Evolutionary conservation across 2,113 vertebrate species (phyloP), one percentile per base, ranked within the genome.

Genomic region (Spilogale gracilis): DNA sequence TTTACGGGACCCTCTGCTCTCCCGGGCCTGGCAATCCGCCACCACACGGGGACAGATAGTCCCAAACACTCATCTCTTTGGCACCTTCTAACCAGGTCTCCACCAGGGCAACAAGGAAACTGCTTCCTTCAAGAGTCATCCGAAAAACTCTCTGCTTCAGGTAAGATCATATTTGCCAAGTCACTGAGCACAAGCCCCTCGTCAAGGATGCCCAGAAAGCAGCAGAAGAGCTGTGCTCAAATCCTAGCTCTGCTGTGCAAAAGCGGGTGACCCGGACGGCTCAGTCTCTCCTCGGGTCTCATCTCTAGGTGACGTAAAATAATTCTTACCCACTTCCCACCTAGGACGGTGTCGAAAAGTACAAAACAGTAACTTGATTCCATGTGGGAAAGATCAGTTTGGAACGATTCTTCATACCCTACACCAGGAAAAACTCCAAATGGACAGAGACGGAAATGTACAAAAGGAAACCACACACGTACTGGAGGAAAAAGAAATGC

Each of bases 211-310:
- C 90, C 54, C 3, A 9, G 50, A 18, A 65, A 14, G 20, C 78
- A 54, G 93, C 67, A 17, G 74, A n/a, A 65, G 83, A 48, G 84
- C 38, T 30, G 1, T 13, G 10, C 52, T 73, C 25, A 1, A 69
- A 38, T n/a, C 14, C 21, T 27, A 43, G 54, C n/a, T 45, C 61
- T n/a, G 63, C n/a, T 1, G 27, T 0, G 0, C 9, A 13, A 0
- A 0, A 27, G 95, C 38, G 9, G 6, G 9, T 20, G 61, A 43
- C 89, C 48, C 0, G 1, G 32, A 25, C 25, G 1, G 20, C n/a
- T n/a, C 65, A 12, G 0, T 50, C 45, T 82, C 73, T 52, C 56
- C 48, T 17, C 43, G 23, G 23, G 48, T 48, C 63, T 43, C 18
- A 11, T n/a, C 30, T n/a, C 54, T 30, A 13, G 4, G 27, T 4